Percentiles rank a stretch among this genome's conserved stretches.
phyloP scores from a whole-genome alignment of 2,888 invertebrate genomes.

The Drosophila mercatorum region DNA sequence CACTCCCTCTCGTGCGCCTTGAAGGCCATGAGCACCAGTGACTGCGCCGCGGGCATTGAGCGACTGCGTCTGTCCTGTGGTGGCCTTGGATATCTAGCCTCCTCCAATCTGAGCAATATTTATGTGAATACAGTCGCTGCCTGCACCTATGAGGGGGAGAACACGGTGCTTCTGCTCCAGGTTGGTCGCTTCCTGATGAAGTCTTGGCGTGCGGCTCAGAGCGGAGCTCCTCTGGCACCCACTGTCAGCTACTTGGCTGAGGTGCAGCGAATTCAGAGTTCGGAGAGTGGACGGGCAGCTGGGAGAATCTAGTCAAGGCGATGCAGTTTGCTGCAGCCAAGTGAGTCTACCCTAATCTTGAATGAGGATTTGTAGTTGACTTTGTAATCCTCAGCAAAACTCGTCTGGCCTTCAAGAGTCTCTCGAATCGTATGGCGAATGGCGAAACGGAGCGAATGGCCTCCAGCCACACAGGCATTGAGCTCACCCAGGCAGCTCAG shows the following conservation, averaged over 20 bases:
- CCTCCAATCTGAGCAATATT: conserved; percentile 92
- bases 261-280: conserved; percentile 58
- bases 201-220: conserved; percentile 88
- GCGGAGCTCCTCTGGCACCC: conserved; percentile 87
- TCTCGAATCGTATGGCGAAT: conserved; percentile 88
- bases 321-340: conserved; percentile 85
- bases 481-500: conserved; percentile 92
- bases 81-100: conserved; percentile 96
- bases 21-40: conserved; percentile 92
- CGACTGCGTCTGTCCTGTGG: conserved; percentile 95
- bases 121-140: conserved; percentile 93
- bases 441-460: conserved; percentile 91
- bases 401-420: conserved; percentile 88
- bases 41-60: conserved; percentile 90
- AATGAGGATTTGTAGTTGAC: not conserved
- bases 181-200: conserved; percentile 94
- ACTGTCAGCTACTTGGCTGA: conserved; percentile 88
- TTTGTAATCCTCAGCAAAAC: conserved; percentile 87
- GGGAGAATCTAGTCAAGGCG: conserved; percentile 83
- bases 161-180: conserved; percentile 95
- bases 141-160: conserved; percentile 98
- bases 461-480: conserved; percentile 94
- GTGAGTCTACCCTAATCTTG: conserved; percentile 69
- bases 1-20: conserved; percentile 96
- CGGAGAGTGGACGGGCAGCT: conserved; percentile 76